phyloP scores from a whole-genome alignment of 2,888 invertebrate species.

The Esperia sulphurella region DNA sequence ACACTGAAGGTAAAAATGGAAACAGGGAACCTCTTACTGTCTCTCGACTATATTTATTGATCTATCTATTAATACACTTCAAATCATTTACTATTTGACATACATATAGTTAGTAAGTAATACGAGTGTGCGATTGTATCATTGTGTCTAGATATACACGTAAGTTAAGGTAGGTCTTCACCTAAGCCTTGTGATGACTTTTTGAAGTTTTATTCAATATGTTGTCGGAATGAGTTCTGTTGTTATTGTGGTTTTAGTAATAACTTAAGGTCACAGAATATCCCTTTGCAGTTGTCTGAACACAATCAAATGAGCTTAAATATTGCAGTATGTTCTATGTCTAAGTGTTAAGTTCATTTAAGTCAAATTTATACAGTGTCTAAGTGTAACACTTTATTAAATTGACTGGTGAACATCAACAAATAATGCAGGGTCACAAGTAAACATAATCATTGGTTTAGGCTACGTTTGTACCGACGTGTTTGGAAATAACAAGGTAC shows the following conservation, averaged over 20 bases:
- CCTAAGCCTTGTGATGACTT: constrained; percentile 39
- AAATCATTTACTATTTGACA: constrained; percentile 13
- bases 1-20: constrained; percentile 30
- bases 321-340: background rate
- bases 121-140: constrained; percentile 12
- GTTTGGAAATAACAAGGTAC: too few relatives aligned
- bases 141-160: constrained; percentile 11
- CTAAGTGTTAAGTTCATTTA: background rate
- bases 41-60: constrained; percentile 46
- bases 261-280: background rate
- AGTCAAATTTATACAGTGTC: background rate
- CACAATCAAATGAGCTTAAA: constrained; percentile 30
- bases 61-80: constrained; percentile 32
- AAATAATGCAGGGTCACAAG: constrained; percentile 9
- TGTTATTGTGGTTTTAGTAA: background rate
- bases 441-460: constrained; percentile 4
- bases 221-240: constrained; percentile 1
- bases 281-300: constrained; percentile 14
- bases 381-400: too few relatives aligned
- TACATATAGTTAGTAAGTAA: constrained; percentile 6
- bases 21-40: constrained; percentile 55
- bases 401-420: background rate
- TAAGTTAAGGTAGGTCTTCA: constrained; percentile 27
- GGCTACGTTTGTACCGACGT: background rate
- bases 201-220: constrained; percentile 10